Evolutionary conservation across 2,888 invertebrate genomes (phyloP), one percentile per base, ranked within the genome.

Genomic region (Xylota sylvarum): DNA sequence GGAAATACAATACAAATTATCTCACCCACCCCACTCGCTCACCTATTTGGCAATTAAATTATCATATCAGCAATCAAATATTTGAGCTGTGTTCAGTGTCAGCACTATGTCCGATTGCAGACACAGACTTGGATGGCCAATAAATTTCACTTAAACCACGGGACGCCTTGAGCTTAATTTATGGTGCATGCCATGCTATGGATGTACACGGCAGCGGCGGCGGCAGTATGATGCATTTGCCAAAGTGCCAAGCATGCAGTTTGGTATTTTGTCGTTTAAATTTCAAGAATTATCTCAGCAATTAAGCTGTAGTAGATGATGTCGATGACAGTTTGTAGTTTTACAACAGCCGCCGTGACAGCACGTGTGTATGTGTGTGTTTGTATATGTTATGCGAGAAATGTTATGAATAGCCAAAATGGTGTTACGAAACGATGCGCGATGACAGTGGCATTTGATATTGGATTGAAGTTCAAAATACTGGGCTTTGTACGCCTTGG

Each of bases 91-190:
- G 55, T 52, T 65, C 64, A 77, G 70, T 77, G 76, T 60, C 60
- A 76, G 32, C 37, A 30, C n/a, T 56, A 43, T 43, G 56, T 43
- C 62, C 37, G 48, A 40, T 70, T 82, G 32, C 62, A 37, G 62
- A 55, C 19, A 64, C 23, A 23, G 23, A 23, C 48, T 70, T 70
- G 69, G 64, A 74, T 74, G 69, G 80, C 46, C 56, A 52, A 35
- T 64, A 74, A 65, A 78, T 62, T 64, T 55, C 62, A 50, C 23
- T 58, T 27, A 72, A 48, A 65, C 35, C 62, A 35, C 9, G 40
- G 14, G 19, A n/a, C 35, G 52, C 85, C 85, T 85, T 85, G 85
- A 35, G 72, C 67, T 60, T 81, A 67, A 72, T 81, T 80, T 56
- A 76, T 74, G 43, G 17, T 65, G 48, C 35, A 65, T 46, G 50